Conservation (phyloP, 2,797 vertebrate genomes). For the Rhabdophis nuchalis region DNA sequence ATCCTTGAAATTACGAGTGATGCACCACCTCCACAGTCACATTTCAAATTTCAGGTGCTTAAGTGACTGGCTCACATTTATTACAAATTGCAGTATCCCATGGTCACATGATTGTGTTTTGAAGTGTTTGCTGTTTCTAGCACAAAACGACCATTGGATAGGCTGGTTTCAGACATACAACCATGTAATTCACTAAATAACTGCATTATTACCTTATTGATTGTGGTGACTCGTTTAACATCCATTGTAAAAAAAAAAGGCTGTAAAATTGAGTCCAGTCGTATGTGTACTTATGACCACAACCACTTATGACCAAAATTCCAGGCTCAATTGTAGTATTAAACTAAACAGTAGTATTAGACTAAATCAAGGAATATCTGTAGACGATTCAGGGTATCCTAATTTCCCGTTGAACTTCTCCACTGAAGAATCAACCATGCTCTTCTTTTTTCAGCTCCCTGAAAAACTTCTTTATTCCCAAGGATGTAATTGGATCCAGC, state of each 20-base stretch:
- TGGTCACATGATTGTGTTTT: not conserved
- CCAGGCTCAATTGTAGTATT: not conserved
- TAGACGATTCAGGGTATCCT: not conserved
- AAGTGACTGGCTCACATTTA: not conserved
- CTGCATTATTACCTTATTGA: not conserved
- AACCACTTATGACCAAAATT: not conserved
- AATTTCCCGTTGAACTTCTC: not conserved
- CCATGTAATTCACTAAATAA: not conserved
- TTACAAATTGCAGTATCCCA: not conserved
- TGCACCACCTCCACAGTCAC: not conserved
- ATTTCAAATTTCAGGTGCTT: not conserved
- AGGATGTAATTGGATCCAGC: constrained; percentile 82
- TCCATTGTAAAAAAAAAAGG: not conserved
- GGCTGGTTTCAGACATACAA: not conserved
- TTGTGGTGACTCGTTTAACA: not conserved
- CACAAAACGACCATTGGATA: not conserved
- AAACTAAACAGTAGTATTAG: too few relatives aligned
- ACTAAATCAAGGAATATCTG: not conserved
- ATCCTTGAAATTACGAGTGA: not conserved
- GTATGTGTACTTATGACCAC: not conserved
- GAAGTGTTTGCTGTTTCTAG: not conserved
- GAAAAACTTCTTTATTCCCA: constrained; percentile 80
- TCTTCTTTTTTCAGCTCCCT: constrained; percentile 68
- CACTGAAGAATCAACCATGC: not conserved
- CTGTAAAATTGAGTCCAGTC: not conserved